Evolutionary conservation across 2,888 invertebrate genomes (phyloP), one percentile per base, ranked within the genome.

Genomic region (Eilema griseolum): DNA sequence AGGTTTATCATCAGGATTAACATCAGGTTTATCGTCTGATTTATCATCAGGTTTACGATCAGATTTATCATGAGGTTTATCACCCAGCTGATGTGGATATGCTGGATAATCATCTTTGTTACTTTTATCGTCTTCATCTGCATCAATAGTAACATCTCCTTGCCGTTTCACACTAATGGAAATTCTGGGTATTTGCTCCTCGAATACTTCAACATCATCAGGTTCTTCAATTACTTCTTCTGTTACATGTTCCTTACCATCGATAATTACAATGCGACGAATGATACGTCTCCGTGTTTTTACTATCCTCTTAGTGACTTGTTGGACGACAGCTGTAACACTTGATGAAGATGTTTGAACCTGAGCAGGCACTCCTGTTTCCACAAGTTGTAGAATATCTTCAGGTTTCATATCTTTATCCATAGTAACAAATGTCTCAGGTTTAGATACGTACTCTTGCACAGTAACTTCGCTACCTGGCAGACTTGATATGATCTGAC

Each of bases 211-310:
- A 7, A 97, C 93, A 88, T 97, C 97, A 85, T 97, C 98, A 0
- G 98, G 98, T 89, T 98, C 98, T 85, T 98, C 98, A 61, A 98
- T 95, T 0, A 98, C 92, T 92, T 98, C 98, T 90, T 98, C 98
- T 11, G 97, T 97, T 0, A 98, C 96, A 74, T 97, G 97, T 92
- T 98, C 98, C 90, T 98, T 97, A 0, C 98, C 98, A 87, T 98
- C 97, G 71, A 98, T 96, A 8, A 98, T 97, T 0, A 97, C 97
- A 3, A 97, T 96, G 78, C 97, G 96, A 68, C 97, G 96, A 67
- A 98, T 97, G 24, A 98, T 97, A 76, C 97, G 96, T 63, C 97
- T 95, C 23, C 97, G 97, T 81, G 97, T 97, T 73, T 97, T 96
- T 7, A 98, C 96, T n/a, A 98, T 96, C 85, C 97, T 96, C 77